Base-by-base conservation (phyloP, 2,113 vertebrate species). In the Mugil cephalus region DNA sequence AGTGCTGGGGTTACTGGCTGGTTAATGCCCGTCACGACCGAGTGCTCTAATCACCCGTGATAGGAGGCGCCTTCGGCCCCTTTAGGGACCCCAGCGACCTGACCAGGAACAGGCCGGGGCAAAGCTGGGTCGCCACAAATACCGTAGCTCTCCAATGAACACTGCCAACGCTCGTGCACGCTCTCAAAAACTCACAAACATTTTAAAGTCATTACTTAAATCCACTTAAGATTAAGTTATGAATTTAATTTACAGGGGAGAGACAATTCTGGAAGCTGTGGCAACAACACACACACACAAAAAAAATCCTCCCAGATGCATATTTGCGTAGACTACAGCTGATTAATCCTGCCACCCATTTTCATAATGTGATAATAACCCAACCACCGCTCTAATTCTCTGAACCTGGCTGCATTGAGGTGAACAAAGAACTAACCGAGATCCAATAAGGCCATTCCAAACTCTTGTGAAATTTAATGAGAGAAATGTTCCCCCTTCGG, bases 1-100 rank as follows among this genome's bases (percentile, higher is more conserved):
- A 21, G 66, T 10, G 65, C 66, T 4, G 71, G 38, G 94, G 91
- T 95, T 93, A 93, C 77, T 75, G 89, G 92, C 93, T 88, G 94
- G 94, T 91, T 93, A 85, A 79, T 87, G 55, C 54, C 72, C 19
- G 1, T 91, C 90, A 86, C 14, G 13, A 50, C 61, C 10, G 11
- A 34, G 45, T 8, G 38, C 42, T 35, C 63, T 88, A 90, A 93
- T 89, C 48, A 8, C 9, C 62, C 21, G 0, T 93, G 95, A 95
- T 95, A 95, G 94, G 55, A 43, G 79, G 76, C 36, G 66, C 67
- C 84, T 48, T 54, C 3, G 30, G 46, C 18, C 69, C 42, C 8
- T 62, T 65, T n/a, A 36, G 58, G 60, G 73, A 67, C 64, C 63
- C 64, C 47, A 2, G 51, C 69, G 77, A 87, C 83, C 86, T 71